Percentiles rank a stretch among this genome's conserved stretches.
These are phyloP conservation scores for Rhinolophus sinicus DNA, from an alignment of 2,113 vertebrate genomes.

Conservation along the genomic window DNA sequence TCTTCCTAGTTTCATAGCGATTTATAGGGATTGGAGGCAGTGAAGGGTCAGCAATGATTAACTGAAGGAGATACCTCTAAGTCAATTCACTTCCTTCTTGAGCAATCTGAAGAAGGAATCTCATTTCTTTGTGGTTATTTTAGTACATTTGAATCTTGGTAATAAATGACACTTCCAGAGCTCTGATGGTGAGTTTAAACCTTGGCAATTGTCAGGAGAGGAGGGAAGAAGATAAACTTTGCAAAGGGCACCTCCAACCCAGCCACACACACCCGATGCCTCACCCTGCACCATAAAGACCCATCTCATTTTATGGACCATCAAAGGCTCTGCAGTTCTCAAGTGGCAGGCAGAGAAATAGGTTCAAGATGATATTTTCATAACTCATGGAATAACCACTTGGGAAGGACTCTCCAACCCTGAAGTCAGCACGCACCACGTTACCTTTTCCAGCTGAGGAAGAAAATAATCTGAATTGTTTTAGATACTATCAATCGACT, in stretches of 20 bases:
- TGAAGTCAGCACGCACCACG: constrained; percentile 2
- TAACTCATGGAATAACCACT: background rate
- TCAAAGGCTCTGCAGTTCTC: background rate
- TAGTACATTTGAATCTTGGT: constrained; percentile 22
- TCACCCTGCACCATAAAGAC: background rate
- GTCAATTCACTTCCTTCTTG: constrained; percentile 51
- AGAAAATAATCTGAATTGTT: background rate
- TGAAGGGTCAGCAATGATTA: constrained; percentile 59
- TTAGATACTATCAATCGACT: background rate
- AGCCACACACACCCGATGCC: background rate
- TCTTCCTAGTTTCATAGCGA: constrained; percentile 16
- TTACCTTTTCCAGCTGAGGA: background rate
- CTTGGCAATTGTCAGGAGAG: background rate
- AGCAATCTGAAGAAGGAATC: constrained; percentile 39
- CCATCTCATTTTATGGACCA: background rate
- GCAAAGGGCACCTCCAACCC: background rate
- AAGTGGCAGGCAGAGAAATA: background rate
- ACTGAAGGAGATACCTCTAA: constrained; percentile 42
- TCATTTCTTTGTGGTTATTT: constrained; percentile 68
- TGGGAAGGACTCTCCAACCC: background rate
- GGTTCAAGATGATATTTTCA: background rate
- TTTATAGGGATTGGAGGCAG: constrained; percentile 39
- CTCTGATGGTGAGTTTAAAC: constrained; percentile 45
- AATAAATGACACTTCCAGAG: constrained; percentile 42
- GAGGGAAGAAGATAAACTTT: background rate